Evolutionary conservation across 2,113 vertebrate species (phyloP).

Genomic region (Pelmatolapia mariae): DNA sequence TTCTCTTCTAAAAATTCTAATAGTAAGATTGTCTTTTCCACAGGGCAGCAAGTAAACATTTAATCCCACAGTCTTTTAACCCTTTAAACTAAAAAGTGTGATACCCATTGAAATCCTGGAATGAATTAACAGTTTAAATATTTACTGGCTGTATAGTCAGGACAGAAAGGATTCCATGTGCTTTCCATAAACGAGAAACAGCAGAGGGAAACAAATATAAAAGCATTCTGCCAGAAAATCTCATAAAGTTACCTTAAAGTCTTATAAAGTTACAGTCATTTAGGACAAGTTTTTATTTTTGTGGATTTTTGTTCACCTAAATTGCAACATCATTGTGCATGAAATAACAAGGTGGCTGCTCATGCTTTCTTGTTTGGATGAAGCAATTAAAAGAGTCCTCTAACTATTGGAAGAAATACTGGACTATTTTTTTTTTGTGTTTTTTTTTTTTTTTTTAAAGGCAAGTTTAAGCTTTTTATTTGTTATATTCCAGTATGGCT

Average conservation of each 20-base stretch:
- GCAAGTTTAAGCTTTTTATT: neutral
- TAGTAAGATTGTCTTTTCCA: neutral
- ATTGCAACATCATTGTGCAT: neutral
- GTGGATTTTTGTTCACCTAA: neutral
- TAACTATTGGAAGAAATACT: neutral
- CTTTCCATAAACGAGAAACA: neutral
- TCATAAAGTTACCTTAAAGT: neutral
- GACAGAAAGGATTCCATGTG: neutral
- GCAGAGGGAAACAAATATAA: neutral
- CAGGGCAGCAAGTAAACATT: neutral
- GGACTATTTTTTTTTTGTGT: neutral
- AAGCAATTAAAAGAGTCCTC: neutral
- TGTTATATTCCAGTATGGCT: neutral
- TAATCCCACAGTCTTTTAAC: neutral
- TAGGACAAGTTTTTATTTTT: neutral
- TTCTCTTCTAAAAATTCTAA: neutral
- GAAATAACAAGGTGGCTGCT: neutral
- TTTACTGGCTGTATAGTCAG: neutral
- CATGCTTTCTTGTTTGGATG: neutral
- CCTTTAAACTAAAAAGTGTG: neutral
- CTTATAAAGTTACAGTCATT: neutral
- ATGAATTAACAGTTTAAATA: neutral
- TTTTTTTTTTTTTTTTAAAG: accelerated
- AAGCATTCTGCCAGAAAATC: neutral
- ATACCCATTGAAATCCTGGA: neutral